Conservation (phyloP, 53 echinoderm and acorn worm genomes). For the Echinometra lucunter region DNA sequence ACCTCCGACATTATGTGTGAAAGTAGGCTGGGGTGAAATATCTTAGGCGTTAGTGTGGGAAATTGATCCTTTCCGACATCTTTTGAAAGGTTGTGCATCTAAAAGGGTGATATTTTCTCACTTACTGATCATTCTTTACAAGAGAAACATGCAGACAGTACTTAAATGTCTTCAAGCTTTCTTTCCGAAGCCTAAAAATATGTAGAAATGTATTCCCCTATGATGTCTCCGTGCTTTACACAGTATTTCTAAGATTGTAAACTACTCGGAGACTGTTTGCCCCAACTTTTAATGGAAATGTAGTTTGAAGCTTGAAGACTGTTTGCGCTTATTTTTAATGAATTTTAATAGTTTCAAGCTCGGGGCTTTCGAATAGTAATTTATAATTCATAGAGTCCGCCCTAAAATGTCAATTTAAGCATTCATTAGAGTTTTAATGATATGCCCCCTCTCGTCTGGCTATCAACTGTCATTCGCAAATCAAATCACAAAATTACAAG, state of each 20-base stretch:
- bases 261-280: not conserved
- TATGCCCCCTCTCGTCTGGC: constrained; percentile 5
- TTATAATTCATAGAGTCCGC: constrained; percentile 37
- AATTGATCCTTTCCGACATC: not conserved
- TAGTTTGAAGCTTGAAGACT: not conserved
- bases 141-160: no score
- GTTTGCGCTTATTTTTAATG: not conserved
- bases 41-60: no score
- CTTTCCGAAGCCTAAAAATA: no score
- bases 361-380: not conserved
- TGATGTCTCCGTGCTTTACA: not conserved
- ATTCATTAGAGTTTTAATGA: constrained; percentile 22
- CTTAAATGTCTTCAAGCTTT: no score
- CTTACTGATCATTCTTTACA: not conserved
- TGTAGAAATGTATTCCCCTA: no score
- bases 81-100: not conserved
- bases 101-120: not conserved
- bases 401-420: not conserved
- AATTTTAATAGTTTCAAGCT: constrained; percentile 5
- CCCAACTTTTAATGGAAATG: not conserved
- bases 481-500: constrained; percentile 51
- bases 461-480: constrained; percentile 34
- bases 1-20: no score
- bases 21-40: no score
- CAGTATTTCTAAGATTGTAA: not conserved